Evolutionary conservation across 30 jellyfish, hydroid and myxozoan species (phyloP).

Genomic region (Hydractinia echinata): DNA sequence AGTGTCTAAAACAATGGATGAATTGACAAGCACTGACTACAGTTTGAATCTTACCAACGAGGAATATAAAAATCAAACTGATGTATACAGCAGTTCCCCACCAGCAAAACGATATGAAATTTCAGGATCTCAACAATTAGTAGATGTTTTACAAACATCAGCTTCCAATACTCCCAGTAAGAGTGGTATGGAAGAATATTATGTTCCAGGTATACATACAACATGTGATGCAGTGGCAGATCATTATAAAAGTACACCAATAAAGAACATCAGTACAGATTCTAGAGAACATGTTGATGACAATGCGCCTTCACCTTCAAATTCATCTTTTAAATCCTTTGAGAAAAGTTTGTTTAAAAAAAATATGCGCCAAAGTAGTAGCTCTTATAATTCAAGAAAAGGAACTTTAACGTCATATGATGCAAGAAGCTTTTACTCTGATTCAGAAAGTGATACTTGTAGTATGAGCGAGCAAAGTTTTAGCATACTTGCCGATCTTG

Average conservation of each 20-base stretch:
- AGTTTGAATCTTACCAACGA: too few relatives aligned
- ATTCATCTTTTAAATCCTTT: not conserved
- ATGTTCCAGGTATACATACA: constrained; percentile 31
- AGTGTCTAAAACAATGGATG: too few relatives aligned
- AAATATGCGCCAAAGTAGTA: not conserved
- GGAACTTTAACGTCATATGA: constrained; percentile 31
- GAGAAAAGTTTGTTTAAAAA: not conserved
- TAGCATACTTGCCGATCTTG: constrained; percentile 77
- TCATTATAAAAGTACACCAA: not conserved
- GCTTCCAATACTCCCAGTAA: not conserved
- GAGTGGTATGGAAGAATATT: not conserved
- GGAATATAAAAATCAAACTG: too few relatives aligned
- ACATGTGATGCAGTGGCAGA: not conserved
- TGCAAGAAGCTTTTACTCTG: constrained; percentile 51
- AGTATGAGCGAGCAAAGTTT: constrained; percentile 48
- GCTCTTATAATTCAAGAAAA: not conserved
- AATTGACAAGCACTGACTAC: too few relatives aligned
- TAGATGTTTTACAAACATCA: not conserved
- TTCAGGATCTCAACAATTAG: not conserved
- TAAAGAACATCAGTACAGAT: not conserved
- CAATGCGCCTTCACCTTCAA: not conserved
- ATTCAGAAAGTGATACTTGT: constrained; percentile 57
- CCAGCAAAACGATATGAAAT: not conserved
- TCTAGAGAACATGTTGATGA: not conserved
- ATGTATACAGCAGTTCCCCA: too few relatives aligned